Base-by-base conservation (phyloP, 92 coral and sea anemone species). In the Paramuricea clavata region DNA sequence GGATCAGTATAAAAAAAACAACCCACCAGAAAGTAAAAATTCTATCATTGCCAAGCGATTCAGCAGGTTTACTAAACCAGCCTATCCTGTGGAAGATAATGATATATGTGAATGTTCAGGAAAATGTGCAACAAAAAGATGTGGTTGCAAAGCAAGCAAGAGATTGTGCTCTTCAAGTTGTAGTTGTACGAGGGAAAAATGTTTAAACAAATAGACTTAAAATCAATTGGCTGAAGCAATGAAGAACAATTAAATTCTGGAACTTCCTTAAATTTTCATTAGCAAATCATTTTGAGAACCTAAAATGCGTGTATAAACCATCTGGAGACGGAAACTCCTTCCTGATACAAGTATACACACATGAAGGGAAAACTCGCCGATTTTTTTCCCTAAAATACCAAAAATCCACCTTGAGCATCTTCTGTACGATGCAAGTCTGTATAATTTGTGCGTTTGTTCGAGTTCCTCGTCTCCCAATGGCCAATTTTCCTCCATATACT, bases 381-480 rank as follows among this genome's bases (percentile, higher is more conserved):
- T 21, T 30, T 86, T 76, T 41, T 86, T 76, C 1, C 85, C 89
- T 41, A 86, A 76, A 39, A 76, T 86, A 27, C 44, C 31, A 28
- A 86, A 86, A 76, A 86, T 27, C 89, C 83, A 86, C 61, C 89
- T 43, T 26, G 85, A 86, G 35, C 89, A 86, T 32, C 89, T 79
- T 42, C 82, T 71, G 64, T 85, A 85, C 15, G 89, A 49, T 2
- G 15, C 67, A 12, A 77, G 69, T 1, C 82, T 3, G 31, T 77
- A 49, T 12, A 77, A 25, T 17, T 54, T 77, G 31, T 77, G 82
- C 26, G 67, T 77, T 50, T 30, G 82, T 11, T 54, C 82, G 9
- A 77, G 49, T 15, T 77, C 43, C 19, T 77, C 69, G 49, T 49
- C 39, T 16, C 60, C 82, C 25, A 77, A 12, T 27, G 82, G 82